Base-by-base conservation (phyloP, 2,888 invertebrate species). In the Agrochola lychnidis region DNA sequence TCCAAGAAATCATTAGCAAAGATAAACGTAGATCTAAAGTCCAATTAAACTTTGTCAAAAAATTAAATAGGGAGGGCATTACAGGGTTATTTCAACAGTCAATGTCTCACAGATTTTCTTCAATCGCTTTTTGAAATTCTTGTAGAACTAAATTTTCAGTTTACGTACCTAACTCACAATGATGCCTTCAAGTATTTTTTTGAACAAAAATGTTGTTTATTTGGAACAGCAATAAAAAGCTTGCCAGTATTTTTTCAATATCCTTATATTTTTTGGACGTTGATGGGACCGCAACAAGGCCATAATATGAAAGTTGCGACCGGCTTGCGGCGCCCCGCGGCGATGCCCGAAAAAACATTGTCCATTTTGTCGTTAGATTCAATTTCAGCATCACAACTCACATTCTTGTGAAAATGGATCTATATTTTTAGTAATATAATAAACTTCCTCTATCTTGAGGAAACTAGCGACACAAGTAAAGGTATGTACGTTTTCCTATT, bases 321-420 rank as follows among this genome's bases (percentile, higher is more conserved):
- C 75, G 81, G 74, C 69, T 75, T 70, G 73, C 45, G 70, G 67
- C 69, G 64, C 86, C 84, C 84, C 48, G 76, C 79, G 86, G 83
- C 79, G 73, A 57, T 68, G 67, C 70, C 76, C 86, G 64, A 76
- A 79, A 84, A 83, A 84, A 85, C 84, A 85, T 80, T 69, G 86
- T 62, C 80, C 72, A 86, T 80, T 77, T 71, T 80, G 67, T 77
- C 74, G 61, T 62, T 72, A 71, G 66, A 86, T 83, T 83, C 80
- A 85, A 85, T 83, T 86, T 83, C 73, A 59, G 40, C 66, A 73
- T 62, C 70, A 81, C 78, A 75, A 72, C 85, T 73, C 85, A 70
- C 71, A 77, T 78, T 81, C 78, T 74, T 77, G 63, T 63, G 51
- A 77, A 80, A 80, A 80, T 82, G 42, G 64, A 82, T 70, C n/a